Evolutionary conservation across 2,888 invertebrate species (phyloP).

Genomic region (Pandemis cinnamomeana): DNA sequence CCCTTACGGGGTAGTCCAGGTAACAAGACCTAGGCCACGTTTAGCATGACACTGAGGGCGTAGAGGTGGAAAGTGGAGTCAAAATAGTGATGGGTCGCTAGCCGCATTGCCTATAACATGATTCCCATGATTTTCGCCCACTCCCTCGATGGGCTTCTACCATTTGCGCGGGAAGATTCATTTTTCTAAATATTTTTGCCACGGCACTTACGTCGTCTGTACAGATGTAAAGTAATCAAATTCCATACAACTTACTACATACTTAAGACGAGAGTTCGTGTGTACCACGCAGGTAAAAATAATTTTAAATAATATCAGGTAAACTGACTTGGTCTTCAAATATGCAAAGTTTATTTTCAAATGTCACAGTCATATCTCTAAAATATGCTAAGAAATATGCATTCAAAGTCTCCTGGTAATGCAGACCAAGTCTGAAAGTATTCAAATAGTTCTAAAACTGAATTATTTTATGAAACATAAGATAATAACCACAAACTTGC

Average conservation of each 20-base stretch:
- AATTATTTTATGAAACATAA: conserved; percentile 42
- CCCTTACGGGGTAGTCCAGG: no score
- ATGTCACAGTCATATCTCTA: conserved; percentile 3
- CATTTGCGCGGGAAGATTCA: no score
- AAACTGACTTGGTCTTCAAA: neutral
- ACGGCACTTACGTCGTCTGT: neutral
- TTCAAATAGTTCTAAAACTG: conserved; percentile 40
- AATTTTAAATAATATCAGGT: neutral
- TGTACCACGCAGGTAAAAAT: neutral
- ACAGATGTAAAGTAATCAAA: neutral
- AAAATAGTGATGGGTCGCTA: no score
- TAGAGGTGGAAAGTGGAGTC: no score
- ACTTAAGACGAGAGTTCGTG: neutral
- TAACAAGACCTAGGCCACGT: no score
- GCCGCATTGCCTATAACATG: no score
- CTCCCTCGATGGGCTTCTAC: no score
- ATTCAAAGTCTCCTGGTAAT: conserved; percentile 29
- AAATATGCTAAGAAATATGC: conserved; percentile 24
- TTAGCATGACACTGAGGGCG: no score
- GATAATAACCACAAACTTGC: conserved; percentile 41
- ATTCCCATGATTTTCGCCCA: no score
- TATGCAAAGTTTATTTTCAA: conserved; percentile 5
- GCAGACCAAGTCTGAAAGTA: conserved; percentile 33
- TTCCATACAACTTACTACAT: neutral
- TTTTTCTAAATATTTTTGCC: neutral